phyloP scores from a whole-genome alignment of 2,888 invertebrate species.

The Stenurella melanura region DNA sequence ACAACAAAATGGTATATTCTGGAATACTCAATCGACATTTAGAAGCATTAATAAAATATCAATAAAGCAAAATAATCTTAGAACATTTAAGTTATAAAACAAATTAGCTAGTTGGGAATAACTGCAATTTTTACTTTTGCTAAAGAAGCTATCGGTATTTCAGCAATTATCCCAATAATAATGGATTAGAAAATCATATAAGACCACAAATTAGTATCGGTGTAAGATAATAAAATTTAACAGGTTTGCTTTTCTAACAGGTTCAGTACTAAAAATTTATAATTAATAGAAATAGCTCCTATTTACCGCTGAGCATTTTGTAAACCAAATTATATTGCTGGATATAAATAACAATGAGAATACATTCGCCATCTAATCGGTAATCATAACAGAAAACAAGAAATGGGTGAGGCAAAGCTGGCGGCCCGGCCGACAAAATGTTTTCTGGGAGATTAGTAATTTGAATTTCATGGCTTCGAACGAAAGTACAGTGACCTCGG shows the following conservation, averaged over 20 bases:
- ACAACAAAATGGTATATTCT: no score
- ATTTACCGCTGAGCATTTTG: background rate
- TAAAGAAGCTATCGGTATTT: no score
- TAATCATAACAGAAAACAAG: slow-evolving; percentile 13
- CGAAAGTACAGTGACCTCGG: slow-evolving; percentile 71
- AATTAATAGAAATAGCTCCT: background rate
- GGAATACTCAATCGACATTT: no score
- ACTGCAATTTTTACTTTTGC: no score
- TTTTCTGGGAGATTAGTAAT: slow-evolving; percentile 39
- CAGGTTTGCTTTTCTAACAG: background rate
- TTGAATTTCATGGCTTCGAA: slow-evolving; percentile 69
- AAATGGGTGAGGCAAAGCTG: slow-evolving; percentile 18
- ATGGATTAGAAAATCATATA: background rate
- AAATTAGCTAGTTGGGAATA: no score
- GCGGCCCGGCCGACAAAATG: slow-evolving; percentile 21
- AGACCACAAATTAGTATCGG: no score
- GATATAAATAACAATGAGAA: slow-evolving; percentile 5
- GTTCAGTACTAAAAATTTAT: background rate
- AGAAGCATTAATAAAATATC: no score
- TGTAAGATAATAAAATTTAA: background rate
- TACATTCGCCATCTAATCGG: slow-evolving; percentile 15
- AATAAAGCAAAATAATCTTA: no score
- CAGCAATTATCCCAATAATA: background rate
- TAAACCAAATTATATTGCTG: background rate
- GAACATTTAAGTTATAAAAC: no score